Percentiles rank a stretch among this genome's conserved stretches.
Evolutionary conservation across 2,888 invertebrate species (phyloP).

Genomic region (Pseudococcus viburni): DNA sequence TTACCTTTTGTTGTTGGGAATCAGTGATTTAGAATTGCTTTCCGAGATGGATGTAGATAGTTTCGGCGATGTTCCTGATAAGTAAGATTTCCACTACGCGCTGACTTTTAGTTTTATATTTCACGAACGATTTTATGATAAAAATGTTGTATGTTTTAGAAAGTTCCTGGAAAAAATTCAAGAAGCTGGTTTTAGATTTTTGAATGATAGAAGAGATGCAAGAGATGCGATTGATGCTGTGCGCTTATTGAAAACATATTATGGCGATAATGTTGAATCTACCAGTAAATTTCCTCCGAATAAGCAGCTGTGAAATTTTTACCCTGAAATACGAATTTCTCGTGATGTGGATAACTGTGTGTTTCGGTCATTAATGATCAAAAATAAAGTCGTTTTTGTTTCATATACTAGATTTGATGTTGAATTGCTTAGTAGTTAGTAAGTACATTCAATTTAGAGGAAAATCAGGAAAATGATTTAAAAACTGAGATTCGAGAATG

Average conservation of each 20-base stretch:
- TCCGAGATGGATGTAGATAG: not conserved
- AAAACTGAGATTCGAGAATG: no score
- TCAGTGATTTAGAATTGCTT: not conserved
- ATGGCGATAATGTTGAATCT: not conserved
- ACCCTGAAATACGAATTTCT: no score
- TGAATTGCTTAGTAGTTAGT: no score
- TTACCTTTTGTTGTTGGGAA: not conserved
- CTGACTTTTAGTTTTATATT: not conserved
- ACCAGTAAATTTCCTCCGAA: not conserved
- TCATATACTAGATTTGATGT: no score
- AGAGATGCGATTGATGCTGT: not conserved
- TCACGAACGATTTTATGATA: not conserved
- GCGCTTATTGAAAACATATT: not conserved
- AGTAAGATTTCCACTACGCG: not conserved
- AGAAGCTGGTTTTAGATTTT: not conserved
- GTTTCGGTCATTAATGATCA: no score
- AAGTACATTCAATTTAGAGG: no score
- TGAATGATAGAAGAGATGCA: not conserved
- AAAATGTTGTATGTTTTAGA: not conserved
- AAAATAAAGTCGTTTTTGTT: no score
- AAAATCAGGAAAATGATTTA: no score
- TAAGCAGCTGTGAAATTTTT: not conserved
- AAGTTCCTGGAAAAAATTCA: not conserved
- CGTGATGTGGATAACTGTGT: no score
- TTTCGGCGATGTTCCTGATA: not conserved